A percentile compares a stretch with the other conserved stretches of the same genome.
Evolutionary conservation across 2,797 vertebrate genomes (phyloP).

Genomic region (Lepus townsendii): DNA sequence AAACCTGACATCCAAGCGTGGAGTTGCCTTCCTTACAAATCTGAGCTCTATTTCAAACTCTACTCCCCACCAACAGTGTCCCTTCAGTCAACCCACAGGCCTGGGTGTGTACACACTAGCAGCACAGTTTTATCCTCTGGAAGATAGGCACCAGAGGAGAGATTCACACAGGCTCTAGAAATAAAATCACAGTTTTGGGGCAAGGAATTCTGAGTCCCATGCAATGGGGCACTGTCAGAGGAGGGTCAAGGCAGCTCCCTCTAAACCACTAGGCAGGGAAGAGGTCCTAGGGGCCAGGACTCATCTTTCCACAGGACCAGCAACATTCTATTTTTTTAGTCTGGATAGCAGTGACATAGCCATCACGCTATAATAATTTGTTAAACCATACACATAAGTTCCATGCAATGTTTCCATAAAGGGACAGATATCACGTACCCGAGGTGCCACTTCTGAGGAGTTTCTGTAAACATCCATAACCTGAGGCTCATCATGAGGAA

Average conservation of each 20-base stretch:
- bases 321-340: neutral
- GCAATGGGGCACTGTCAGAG: neutral
- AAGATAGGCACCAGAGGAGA: neutral
- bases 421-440: neutral
- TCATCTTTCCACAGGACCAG: constrained; percentile 34
- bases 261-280: neutral
- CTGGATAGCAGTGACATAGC: neutral
- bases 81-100: neutral
- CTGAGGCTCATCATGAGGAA: constrained; percentile 33
- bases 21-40: neutral
- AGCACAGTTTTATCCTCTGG: neutral
- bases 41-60: neutral
- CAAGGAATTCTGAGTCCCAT: constrained; percentile 24
- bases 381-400: constrained; percentile 37
- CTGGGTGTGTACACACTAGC: neutral
- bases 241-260: neutral
- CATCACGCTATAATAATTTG: constrained; percentile 28
- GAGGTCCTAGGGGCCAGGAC: neutral
- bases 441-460: constrained; percentile 3
- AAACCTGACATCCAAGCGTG: neutral
- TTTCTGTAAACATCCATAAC: neutral
- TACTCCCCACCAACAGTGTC: neutral
- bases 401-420: constrained; percentile 49
- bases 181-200: neutral
- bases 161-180: neutral